A percentile compares a stretch with the other conserved stretches of the same genome.
Conservation (phyloP, 2,113 vertebrate genomes). For the Mionectes macconnelli region DNA sequence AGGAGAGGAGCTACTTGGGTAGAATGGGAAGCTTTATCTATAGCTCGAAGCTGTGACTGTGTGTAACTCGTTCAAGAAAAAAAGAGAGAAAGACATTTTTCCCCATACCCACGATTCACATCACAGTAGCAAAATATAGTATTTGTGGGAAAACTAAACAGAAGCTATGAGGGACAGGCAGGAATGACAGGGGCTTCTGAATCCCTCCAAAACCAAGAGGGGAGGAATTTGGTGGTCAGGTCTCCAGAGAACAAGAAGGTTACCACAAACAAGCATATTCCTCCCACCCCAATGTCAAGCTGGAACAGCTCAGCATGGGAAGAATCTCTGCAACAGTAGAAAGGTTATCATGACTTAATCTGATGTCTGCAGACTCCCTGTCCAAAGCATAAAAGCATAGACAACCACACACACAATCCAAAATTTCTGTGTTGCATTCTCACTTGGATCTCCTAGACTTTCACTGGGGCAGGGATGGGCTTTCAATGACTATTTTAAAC, state of each 20-base stretch:
- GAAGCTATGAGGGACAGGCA: not conserved
- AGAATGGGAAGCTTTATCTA: not conserved
- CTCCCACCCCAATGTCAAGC: not conserved
- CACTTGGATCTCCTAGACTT: not conserved
- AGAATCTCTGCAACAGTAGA: not conserved
- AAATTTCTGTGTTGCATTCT: not conserved
- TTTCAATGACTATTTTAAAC: not conserved
- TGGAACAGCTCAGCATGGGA: not conserved
- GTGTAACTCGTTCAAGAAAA: not conserved
- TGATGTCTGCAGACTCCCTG: not conserved
- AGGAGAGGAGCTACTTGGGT: not conserved
- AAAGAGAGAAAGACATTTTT: not conserved
- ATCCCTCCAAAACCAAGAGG: not conserved
- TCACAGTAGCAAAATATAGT: not conserved
- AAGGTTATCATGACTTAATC: not conserved
- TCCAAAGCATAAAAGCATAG: not conserved
- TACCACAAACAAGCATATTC: not conserved
- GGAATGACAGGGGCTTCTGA: not conserved
- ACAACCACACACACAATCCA: not conserved
- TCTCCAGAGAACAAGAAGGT: not conserved
- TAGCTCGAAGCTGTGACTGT: not conserved
- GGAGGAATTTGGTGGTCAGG: not conserved
- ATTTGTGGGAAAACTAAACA: not conserved
- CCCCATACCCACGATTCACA: not conserved
- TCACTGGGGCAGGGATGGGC: not conserved